Conservation (phyloP, 2,797 vertebrate species). For the Argya squamiceps region DNA sequence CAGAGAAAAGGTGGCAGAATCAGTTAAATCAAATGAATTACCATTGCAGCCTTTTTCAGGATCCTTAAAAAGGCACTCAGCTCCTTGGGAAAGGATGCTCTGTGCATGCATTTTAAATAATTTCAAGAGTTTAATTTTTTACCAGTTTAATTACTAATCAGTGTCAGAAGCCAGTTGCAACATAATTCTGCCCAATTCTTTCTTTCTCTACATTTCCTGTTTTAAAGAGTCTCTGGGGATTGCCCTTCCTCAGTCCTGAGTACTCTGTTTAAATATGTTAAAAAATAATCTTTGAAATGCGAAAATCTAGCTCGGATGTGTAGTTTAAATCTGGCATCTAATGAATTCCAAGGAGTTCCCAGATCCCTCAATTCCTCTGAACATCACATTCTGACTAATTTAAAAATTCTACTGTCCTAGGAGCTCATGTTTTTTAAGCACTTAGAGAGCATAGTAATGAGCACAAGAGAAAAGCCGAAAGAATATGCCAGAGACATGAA, state of each 20-base stretch:
- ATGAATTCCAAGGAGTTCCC: constrained; percentile 4
- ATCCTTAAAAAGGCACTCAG: background rate
- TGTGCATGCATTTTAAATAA: background rate
- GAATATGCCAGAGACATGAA: background rate
- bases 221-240: background rate
- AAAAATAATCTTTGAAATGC: background rate
- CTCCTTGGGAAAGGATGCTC: background rate
- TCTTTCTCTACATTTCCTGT: background rate
- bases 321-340: background rate
- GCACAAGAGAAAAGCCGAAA: background rate
- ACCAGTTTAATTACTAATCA: background rate
- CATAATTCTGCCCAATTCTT: background rate
- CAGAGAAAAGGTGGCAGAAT: constrained; percentile 12
- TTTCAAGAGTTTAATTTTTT: background rate
- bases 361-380: background rate
- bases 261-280: background rate
- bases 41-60: background rate
- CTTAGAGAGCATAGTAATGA: background rate
- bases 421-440: constrained; percentile 11
- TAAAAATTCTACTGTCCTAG: background rate
- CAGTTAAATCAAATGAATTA: constrained; percentile 10
- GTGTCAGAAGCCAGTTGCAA: background rate
- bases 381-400: background rate
- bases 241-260: background rate
- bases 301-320: background rate